Base-by-base conservation (phyloP, 1,140 invertebrate genomes). In the Hirudo medicinalis region DNA sequence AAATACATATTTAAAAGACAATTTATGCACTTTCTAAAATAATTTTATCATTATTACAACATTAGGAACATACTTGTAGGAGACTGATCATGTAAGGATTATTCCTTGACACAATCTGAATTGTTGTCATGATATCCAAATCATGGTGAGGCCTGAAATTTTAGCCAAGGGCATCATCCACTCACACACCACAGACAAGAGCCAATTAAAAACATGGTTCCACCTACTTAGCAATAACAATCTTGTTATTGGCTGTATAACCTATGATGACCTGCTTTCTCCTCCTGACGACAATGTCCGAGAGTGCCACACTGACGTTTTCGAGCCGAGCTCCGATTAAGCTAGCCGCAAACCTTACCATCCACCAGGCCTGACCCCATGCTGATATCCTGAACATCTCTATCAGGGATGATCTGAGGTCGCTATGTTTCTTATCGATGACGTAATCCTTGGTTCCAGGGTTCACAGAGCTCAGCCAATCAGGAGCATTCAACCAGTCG, bases 31-130 rank as follows among this genome's bases (percentile, higher is more conserved):
- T n/a, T n/a, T n/a, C n/a, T n/a, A n/a, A n/a, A n/a, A n/a, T n/a
- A n/a, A n/a, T n/a, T n/a, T n/a, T n/a, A n/a, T n/a, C n/a, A n/a
- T n/a, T n/a, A n/a, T n/a, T n/a, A n/a, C n/a, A n/a, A n/a, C n/a
- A n/a, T n/a, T n/a, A n/a, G n/a, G n/a, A n/a, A n/a, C n/a, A n/a
- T 15, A 63, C 57, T 63, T 63, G 57, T 63, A 63, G 11, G 8
- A 63, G 57, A 32, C 57, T 25, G 57, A 63, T 63, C 57, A 63
- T 63, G 15, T 25, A 63, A 25, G 57, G 57, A n/a, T 63, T 63
- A 63, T 63, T 63, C 29, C 57, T 63, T 25, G 57, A 63, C 15
- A 63, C 57, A 32, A 63, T 63, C 11, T 63, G 22, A 63, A 63
- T 63, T 22, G 29, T 63, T 2, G 57, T 25, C 29, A 25, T 63